phyloP scores from a whole-genome alignment of 92 coral and sea anemone species.

The Actinernus sp. region DNA sequence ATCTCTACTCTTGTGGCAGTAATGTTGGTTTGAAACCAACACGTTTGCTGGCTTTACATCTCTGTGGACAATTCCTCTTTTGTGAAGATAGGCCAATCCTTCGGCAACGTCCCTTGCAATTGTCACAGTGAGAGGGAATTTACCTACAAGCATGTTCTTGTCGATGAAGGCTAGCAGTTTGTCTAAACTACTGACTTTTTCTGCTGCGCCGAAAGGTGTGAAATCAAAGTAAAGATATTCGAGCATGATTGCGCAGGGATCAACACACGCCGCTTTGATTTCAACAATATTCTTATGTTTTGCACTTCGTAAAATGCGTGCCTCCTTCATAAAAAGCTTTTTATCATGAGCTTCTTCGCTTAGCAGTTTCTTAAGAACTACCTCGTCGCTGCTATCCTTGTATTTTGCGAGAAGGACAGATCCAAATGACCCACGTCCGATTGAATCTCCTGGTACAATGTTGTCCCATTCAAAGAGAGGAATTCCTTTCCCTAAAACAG shows the following conservation, averaged over 20 bases:
- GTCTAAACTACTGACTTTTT: slow-evolving; percentile 26
- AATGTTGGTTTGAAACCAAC: slow-evolving; percentile 22
- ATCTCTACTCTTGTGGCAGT: no score
- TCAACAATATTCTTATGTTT: slow-evolving; percentile 34
- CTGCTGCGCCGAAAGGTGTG: slow-evolving; percentile 38
- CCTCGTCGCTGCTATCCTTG: no score
- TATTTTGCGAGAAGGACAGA: no score
- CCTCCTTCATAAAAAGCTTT: slow-evolving; percentile 54
- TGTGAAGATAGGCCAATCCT: slow-evolving; percentile 40
- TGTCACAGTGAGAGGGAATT: slow-evolving; percentile 20
- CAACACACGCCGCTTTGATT: slow-evolving; percentile 15
- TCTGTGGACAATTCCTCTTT: slow-evolving; percentile 32
- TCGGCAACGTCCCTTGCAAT: slow-evolving; percentile 21
- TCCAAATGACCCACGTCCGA: no score
- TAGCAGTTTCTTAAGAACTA: no score
- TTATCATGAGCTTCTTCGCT: no score
- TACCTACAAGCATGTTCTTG: slow-evolving; percentile 6
- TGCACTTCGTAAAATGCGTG: slow-evolving; percentile 31
- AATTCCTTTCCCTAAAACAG: no score
- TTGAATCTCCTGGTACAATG: no score
- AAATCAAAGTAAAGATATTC: slow-evolving; percentile 54
- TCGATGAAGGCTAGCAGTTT: slow-evolving; percentile 1
- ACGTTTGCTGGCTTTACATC: slow-evolving; percentile 58
- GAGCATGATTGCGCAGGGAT: slow-evolving; percentile 53
- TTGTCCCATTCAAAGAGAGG: no score